Percentiles rank a stretch among this genome's conserved stretches.
phyloP scores from a whole-genome alignment of 1,140 invertebrate species.

The Magallana angulata region DNA sequence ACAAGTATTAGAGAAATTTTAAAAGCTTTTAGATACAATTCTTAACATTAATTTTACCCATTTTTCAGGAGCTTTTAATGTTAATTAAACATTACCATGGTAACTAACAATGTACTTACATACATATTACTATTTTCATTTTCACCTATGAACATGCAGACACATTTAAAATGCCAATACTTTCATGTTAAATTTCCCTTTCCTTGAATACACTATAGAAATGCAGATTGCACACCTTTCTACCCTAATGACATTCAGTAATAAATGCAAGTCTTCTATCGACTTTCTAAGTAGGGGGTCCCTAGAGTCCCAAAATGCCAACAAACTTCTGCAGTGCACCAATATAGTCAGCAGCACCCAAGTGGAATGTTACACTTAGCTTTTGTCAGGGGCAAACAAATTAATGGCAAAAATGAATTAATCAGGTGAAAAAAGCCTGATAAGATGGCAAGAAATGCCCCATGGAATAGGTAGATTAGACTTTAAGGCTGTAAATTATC shows the following conservation, averaged over 20 bases:
- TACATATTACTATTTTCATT: background rate
- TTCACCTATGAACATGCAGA: background rate
- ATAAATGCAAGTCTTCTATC: background rate
- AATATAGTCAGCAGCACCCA: background rate
- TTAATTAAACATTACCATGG: no score
- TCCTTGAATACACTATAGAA: background rate
- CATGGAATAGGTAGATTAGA: constrained; percentile 35
- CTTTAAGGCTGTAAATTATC: constrained; percentile 16
- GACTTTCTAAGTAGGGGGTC: constrained; percentile 13
- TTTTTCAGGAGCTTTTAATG: no score
- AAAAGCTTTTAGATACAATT: no score
- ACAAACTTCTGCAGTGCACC: background rate
- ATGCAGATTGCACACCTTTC: no score
- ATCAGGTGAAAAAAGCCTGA: constrained; percentile 31
- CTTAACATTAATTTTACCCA: no score
- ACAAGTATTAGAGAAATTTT: no score
- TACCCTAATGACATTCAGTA: background rate
- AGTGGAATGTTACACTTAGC: constrained; percentile 30
- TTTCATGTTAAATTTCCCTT: background rate
- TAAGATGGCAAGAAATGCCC: constrained; percentile 27
- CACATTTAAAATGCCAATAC: background rate
- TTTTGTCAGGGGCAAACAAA: constrained; percentile 30
- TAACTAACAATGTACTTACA: no score
- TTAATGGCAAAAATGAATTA: constrained; percentile 38
- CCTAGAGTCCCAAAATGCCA: background rate